Base-by-base conservation (phyloP, 2,888 invertebrate genomes). In the Agrenia bidenticulata region DNA sequence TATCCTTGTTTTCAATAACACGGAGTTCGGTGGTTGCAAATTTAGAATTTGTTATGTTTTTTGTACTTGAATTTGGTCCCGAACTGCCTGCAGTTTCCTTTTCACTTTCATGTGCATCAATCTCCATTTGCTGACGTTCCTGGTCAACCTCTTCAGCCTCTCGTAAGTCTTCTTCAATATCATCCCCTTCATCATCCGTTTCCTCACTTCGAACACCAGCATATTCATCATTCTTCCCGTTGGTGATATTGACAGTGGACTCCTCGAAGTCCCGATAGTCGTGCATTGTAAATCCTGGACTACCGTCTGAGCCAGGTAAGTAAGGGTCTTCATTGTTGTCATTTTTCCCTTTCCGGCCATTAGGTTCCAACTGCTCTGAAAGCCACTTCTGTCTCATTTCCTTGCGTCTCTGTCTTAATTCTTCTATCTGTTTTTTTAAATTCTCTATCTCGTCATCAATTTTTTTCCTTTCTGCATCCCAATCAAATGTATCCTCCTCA, bases 191-290 rank as follows among this genome's bases (percentile, higher is more conserved):
- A 26, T 71, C 70, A 24, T 57, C 53, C 9, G 56, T 59, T 61
- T 64, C 72, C 5, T 64, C 63, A 59, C 62, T 61, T 37, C 32
- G 41, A 17, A 63, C 66, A 11, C 70, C 67, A 11, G 53, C 64
- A 0, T 78, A 79, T 1, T 77, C 78, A 21, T 78, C 78, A 11
- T 71, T 63, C 9, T 7, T 19, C 64, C 5, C 71, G 70, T n/a
- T 63, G 66, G 17, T 66, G 62, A 19, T 63, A 60, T 4, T 51
- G 50, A 1, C 50, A 58, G 26, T 75, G 56, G 1, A 39, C 26
- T 19, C 45, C 5, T 55, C 19, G 9, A 5, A 15, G 45, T 45
- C 45, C 45, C 19, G 17, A 45, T 45, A 5, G 4, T 24, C 23
- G 7, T 23, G 23, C 9, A 19, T 51, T 51, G 4, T 19, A 24